These are phyloP conservation scores for Psephotus haematonotus DNA, from an alignment of 2,113 vertebrate species.

Conservation along the genomic window DNA sequence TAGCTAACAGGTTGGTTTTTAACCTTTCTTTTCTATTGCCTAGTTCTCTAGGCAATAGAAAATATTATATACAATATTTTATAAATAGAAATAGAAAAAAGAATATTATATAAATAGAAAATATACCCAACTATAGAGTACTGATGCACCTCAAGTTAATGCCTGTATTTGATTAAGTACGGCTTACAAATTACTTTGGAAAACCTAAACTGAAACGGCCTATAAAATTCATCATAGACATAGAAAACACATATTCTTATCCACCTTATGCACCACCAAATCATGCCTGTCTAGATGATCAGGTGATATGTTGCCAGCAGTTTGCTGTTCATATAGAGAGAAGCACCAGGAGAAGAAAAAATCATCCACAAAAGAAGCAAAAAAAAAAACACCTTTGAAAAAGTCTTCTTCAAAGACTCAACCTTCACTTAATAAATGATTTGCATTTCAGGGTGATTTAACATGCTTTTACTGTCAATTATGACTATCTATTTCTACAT, in stretches of 20 bases:
- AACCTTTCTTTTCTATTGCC: not conserved
- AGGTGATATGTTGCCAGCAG: not conserved
- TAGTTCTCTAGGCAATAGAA: not conserved
- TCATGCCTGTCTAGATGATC: not conserved
- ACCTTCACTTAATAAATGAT: not conserved
- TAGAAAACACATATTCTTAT: not conserved
- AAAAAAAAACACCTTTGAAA: not conserved
- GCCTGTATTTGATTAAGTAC: not conserved
- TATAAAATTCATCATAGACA: not conserved
- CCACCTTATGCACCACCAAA: not conserved
- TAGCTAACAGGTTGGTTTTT: not conserved
- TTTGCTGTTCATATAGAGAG: not conserved
- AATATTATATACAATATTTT: no score
- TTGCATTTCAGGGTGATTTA: not conserved
- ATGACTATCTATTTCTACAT: not conserved
- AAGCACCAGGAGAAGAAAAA: not conserved
- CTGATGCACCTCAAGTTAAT: not conserved
- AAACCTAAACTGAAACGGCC: not conserved
- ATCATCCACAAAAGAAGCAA: not conserved
- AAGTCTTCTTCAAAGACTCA: not conserved
- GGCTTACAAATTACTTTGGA: not conserved
- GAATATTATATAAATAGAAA: no score
- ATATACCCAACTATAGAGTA: not conserved
- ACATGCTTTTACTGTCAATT: not conserved
- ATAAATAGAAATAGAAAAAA: no score